Evolutionary conservation across 2,888 invertebrate genomes (phyloP).

Genomic region (Drosophila affinis): DNA sequence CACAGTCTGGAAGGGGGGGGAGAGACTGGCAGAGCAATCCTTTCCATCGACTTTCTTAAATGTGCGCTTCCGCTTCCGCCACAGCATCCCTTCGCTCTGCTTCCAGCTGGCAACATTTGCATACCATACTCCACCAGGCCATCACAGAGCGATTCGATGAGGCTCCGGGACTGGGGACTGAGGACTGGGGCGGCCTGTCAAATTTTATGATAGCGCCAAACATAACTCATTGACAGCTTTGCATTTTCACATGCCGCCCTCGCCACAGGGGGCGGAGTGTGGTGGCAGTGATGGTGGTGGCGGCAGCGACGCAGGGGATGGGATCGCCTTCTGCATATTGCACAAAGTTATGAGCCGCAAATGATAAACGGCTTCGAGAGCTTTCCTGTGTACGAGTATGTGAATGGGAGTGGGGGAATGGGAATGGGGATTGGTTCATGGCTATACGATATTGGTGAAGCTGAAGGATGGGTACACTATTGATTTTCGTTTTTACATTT

Average conservation of each 20-base stretch:
- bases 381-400: constrained; percentile 7
- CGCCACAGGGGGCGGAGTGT: constrained; percentile 41
- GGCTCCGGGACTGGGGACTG: constrained; percentile 1
- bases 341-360: constrained; percentile 80
- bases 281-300: neutral
- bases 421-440: neutral
- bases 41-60: constrained; percentile 69
- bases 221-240: constrained; percentile 80
- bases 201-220: constrained; percentile 82
- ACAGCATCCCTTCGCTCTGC: neutral
- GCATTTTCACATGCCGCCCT: constrained; percentile 71
- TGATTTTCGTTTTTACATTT: constrained; percentile 55
- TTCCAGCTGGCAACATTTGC: constrained; percentile 33
- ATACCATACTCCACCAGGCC: constrained; percentile 29
- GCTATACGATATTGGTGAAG: neutral
- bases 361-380: constrained; percentile 67
- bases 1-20: neutral
- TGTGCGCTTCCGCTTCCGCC: constrained; percentile 65
- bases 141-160: constrained; percentile 11
- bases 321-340: constrained; percentile 70
- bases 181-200: constrained; percentile 63
- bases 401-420: neutral
- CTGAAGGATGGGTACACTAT: constrained; percentile 27
- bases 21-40: constrained; percentile 47
- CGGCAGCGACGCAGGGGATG: neutral